Conservation (phyloP, 1,140 invertebrate genomes). For the Drosophila obscura region DNA sequence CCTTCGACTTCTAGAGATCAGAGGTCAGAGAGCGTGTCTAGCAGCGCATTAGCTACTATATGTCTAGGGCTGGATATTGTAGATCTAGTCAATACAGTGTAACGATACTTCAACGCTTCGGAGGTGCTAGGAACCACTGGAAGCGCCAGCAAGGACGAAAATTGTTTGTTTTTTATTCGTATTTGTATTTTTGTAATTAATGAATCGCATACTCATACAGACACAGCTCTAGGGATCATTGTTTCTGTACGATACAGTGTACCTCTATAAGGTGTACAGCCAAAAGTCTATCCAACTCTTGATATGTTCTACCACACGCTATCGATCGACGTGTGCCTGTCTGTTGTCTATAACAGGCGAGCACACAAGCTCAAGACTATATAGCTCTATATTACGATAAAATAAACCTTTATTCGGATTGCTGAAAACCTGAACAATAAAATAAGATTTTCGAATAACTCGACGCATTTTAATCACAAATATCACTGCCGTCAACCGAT, state of each 20-base stretch:
- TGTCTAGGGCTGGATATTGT: slow-evolving; percentile 79
- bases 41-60: slow-evolving; percentile 73
- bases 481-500: no score
- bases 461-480: background rate
- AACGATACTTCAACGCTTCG: slow-evolving; percentile 68
- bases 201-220: slow-evolving; percentile 70
- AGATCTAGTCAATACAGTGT: slow-evolving; percentile 83
- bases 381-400: slow-evolving; percentile 75
- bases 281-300: slow-evolving; percentile 54
- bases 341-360: slow-evolving; percentile 34
- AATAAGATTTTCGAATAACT: slow-evolving; percentile 73
- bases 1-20: slow-evolving; percentile 80
- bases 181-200: slow-evolving; percentile 63
- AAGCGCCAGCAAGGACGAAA: slow-evolving; percentile 58
- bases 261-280: slow-evolving; percentile 56
- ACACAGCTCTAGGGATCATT: slow-evolving; percentile 46
- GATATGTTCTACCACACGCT: slow-evolving; percentile 45
- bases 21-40: slow-evolving; percentile 56
- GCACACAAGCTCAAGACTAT: slow-evolving; percentile 64
- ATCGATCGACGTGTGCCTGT: slow-evolving; percentile 37
- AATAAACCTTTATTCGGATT: slow-evolving; percentile 70
- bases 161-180: slow-evolving; percentile 68
- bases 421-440: slow-evolving; percentile 71
- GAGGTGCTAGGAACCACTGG: slow-evolving; percentile 62
- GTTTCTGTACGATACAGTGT: slow-evolving; percentile 32